These are phyloP conservation scores for Aulostomus chinensis DNA, from an alignment of 2,797 vertebrate genomes.

Conservation along the genomic window DNA sequence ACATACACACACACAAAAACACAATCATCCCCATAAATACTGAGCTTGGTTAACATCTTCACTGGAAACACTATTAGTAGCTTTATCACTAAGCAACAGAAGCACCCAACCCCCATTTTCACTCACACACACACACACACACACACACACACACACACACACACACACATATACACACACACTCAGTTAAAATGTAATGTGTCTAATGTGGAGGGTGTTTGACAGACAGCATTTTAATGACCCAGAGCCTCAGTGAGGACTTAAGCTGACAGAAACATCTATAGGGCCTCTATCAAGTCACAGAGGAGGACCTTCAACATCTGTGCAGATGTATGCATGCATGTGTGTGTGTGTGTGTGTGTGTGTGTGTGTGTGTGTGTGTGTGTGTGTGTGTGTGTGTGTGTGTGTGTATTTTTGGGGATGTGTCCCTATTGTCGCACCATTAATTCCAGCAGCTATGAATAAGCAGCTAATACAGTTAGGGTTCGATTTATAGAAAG, in stretches of 20 bases:
- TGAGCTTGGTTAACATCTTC: slow-evolving; percentile 57
- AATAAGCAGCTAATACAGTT: slow-evolving; percentile 17
- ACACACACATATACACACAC: slow-evolving; percentile 26
- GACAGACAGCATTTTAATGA: slow-evolving; percentile 73
- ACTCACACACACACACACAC: background rate
- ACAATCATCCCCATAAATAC: slow-evolving; percentile 21
- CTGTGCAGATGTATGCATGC: too few species aligned
- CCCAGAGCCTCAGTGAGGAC: slow-evolving; percentile 45
- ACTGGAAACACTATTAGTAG: slow-evolving; percentile 60
- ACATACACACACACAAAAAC: too few species aligned
- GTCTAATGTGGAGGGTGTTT: slow-evolving; percentile 64
- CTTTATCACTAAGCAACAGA: slow-evolving; percentile 70
- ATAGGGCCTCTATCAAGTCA: slow-evolving; percentile 44
- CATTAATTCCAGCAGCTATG: slow-evolving; percentile 28
- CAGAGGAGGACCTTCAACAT: slow-evolving; percentile 28
- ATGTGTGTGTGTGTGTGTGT: too few species aligned
- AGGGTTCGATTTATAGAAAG: slow-evolving; percentile 3
- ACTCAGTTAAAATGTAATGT: slow-evolving; percentile 33
- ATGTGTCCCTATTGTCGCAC: slow-evolving; percentile 26
- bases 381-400: too few species aligned
- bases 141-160: slow-evolving; percentile 20
- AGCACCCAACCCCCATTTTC: slow-evolving; percentile 9
- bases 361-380: too few species aligned
- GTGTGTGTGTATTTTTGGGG: too few species aligned
- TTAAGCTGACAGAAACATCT: slow-evolving; percentile 64